Evolutionary conservation across 1,140 invertebrate species (phyloP).

Genomic region (Semibalanus balanoides): DNA sequence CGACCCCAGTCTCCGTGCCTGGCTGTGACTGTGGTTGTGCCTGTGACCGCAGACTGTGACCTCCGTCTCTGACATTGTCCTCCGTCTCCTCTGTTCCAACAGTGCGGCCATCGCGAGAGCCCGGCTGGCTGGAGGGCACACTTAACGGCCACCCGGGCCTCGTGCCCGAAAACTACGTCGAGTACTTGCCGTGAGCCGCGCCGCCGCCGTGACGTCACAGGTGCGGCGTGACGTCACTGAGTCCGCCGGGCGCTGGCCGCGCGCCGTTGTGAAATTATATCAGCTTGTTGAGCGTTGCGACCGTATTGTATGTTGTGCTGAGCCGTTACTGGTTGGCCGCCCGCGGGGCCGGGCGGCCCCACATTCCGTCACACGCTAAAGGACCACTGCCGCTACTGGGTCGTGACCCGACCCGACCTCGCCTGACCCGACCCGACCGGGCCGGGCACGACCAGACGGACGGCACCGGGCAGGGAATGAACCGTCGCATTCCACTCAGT

Average conservation of each 20-base stretch:
- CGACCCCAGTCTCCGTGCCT: no score
- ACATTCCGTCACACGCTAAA: not conserved
- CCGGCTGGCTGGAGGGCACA: slow-evolving; percentile 91
- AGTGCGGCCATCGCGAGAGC: slow-evolving; percentile 81
- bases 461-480: no score
- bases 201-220: not conserved
- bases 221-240: not conserved
- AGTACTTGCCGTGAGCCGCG: slow-evolving; percentile 32
- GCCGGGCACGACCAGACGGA: no score
- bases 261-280: not conserved
- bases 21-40: no score
- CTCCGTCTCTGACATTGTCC: no score
- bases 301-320: not conserved
- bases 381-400: not conserved
- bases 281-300: not conserved
- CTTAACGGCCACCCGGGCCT: slow-evolving; percentile 85
- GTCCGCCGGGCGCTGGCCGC: not conserved
- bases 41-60: no score
- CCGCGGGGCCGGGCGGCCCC: no score
- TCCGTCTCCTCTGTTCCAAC: slow-evolving; percentile 25
- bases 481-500: not conserved
- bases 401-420: not conserved
- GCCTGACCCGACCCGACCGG: not conserved
- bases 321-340: not conserved
- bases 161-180: slow-evolving; percentile 94